Evolutionary conservation across 30 jellyfish, hydroid and myxozoan genomes (phyloP).

Genomic region (Aurelia coerulea): DNA sequence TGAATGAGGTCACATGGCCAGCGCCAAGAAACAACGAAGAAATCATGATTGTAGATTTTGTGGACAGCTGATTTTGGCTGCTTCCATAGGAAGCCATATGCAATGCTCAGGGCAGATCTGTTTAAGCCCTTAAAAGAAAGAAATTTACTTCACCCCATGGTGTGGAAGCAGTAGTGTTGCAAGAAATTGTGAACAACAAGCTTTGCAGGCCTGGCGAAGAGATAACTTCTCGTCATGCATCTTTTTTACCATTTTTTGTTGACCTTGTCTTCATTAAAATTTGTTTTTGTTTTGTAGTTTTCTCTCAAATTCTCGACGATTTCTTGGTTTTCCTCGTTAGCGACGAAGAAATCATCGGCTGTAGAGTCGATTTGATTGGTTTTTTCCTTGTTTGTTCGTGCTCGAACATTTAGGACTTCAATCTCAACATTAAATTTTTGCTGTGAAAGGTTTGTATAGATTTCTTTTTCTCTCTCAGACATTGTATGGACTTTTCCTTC

Average conservation of each 20-base stretch:
- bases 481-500: background rate
- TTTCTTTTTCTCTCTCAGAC: background rate
- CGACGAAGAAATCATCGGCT: background rate
- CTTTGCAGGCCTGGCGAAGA: too few relatives aligned
- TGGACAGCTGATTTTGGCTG: too few relatives aligned
- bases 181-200: too few relatives aligned
- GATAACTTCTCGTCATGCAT: background rate
- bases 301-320: background rate
- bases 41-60: too few relatives aligned
- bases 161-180: too few relatives aligned
- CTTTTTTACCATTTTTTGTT: background rate
- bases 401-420: background rate
- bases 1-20: too few relatives aligned
- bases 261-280: background rate
- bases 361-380: background rate
- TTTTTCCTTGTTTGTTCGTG: background rate
- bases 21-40: too few relatives aligned
- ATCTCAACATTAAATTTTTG: background rate
- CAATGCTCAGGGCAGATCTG: too few relatives aligned
- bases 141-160: too few relatives aligned
- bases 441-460: background rate
- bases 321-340: background rate
- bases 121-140: too few relatives aligned
- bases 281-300: background rate
- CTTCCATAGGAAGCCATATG: too few relatives aligned